phyloP scores from a whole-genome alignment of 2,888 invertebrate genomes.

The Gerris lacustris region DNA sequence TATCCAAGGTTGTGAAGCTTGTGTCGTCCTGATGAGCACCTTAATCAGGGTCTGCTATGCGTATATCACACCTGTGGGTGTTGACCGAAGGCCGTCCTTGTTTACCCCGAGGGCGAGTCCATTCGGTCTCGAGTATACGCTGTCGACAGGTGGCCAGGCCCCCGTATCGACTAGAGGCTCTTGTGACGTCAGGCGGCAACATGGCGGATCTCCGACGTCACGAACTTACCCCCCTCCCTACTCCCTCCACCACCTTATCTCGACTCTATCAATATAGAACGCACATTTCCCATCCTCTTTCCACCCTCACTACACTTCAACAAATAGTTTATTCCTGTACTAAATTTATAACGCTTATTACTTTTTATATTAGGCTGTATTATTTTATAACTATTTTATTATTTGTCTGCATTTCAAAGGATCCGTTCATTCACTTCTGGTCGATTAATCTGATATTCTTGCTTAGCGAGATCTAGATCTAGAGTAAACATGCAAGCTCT shows the following conservation, averaged over 20 bases:
- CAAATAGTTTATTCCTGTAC: background rate
- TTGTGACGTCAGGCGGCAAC: background rate
- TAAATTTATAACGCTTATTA: background rate
- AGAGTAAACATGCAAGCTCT: too few species aligned
- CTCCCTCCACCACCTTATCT: background rate
- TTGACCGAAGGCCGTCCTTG: conserved; percentile 3
- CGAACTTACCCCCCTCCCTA: background rate
- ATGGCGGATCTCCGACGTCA: background rate
- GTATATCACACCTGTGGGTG: background rate
- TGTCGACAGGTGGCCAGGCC: background rate
- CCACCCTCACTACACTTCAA: background rate
- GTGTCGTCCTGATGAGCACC: too few species aligned
- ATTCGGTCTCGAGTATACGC: background rate
- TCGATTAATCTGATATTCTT: too few species aligned
- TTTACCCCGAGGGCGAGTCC: conserved; percentile 1
- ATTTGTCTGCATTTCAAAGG: too few species aligned
- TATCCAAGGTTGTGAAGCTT: too few species aligned
- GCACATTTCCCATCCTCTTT: background rate
- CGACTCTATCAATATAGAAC: conserved; percentile 1
- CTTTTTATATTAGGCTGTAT: too few species aligned
- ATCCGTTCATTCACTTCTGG: too few species aligned
- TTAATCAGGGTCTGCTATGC: too few species aligned
- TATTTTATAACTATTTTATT: too few species aligned
- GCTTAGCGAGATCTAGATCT: too few species aligned
- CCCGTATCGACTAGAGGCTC: background rate